Conservation (phyloP, 2,888 invertebrate genomes). For the Phasia obesa region DNA sequence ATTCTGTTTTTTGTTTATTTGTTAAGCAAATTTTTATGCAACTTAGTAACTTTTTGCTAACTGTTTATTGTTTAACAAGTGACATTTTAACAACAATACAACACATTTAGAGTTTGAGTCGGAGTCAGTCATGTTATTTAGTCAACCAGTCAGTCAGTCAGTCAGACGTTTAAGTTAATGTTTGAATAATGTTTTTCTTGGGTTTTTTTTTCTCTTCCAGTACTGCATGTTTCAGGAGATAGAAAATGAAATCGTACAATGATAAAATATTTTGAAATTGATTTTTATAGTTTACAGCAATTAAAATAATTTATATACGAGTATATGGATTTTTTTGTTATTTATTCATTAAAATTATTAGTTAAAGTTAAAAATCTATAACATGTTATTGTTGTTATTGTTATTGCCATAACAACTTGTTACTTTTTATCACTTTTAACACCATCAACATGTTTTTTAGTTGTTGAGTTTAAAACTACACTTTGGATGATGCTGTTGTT, state of each 20-base stretch:
- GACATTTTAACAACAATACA: conserved; percentile 54
- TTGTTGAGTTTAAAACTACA: conserved; percentile 40
- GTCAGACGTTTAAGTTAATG: conserved; percentile 47
- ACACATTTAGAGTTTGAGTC: conserved; percentile 23
- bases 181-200: conserved; percentile 35
- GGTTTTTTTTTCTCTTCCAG: neutral
- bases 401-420: conserved; percentile 46
- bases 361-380: conserved; percentile 33
- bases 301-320: conserved; percentile 33
- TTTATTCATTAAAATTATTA: conserved; percentile 6
- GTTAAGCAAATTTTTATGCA: conserved; percentile 57
- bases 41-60: conserved; percentile 60
- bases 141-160: conserved; percentile 46
- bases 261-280: conserved; percentile 21
- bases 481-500: conserved; percentile 48
- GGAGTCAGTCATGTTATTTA: conserved; percentile 44
- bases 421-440: conserved; percentile 52
- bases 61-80: conserved; percentile 54
- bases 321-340: neutral
- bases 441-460: conserved; percentile 62
- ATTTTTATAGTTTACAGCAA: conserved; percentile 25
- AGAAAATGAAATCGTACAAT: neutral
- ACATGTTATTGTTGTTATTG: conserved; percentile 48
- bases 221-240: neutral
- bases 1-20: conserved; percentile 46